Conservation (phyloP, 2,113 vertebrate genomes). For the Semnopithecus entellus region DNA sequence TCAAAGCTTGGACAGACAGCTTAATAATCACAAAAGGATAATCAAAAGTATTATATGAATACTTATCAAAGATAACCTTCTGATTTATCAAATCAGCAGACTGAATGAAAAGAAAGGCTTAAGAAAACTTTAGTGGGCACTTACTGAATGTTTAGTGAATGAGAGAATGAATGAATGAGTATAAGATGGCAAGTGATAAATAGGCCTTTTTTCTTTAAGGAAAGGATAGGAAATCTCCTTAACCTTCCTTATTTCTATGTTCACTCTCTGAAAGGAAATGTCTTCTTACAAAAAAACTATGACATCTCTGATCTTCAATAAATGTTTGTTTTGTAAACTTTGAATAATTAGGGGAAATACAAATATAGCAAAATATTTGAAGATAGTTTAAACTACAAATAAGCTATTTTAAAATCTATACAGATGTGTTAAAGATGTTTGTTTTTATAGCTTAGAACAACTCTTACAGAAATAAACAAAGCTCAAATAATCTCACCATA, state of each 20-base stretch:
- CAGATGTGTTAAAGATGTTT: not conserved
- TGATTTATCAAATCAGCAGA: conserved; percentile 10
- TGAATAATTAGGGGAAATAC: not conserved
- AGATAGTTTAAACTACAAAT: not conserved
- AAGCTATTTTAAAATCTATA: not conserved
- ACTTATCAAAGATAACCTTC: conserved; percentile 12
- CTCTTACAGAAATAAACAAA: conserved; percentile 17
- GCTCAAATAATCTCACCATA: not conserved
- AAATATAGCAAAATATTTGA: not conserved
- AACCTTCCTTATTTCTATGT: not conserved
- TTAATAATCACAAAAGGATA: conserved; percentile 1
- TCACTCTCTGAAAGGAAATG: not conserved
- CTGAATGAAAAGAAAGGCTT: not conserved
- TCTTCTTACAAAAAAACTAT: conserved; percentile 4
- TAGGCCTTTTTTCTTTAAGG: not conserved
- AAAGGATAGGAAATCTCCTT: not conserved
- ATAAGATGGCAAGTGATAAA: not conserved
- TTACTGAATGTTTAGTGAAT: not conserved
- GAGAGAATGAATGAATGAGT: not conserved
- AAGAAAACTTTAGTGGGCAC: not conserved
- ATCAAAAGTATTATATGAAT: conserved; percentile 36
- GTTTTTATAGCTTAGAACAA: not conserved
- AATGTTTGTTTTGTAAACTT: not conserved
- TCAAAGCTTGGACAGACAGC: not conserved
- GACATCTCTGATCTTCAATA: not conserved